Conservation (phyloP, 2,888 invertebrate species). For the Exephanes ischioxanthus region DNA sequence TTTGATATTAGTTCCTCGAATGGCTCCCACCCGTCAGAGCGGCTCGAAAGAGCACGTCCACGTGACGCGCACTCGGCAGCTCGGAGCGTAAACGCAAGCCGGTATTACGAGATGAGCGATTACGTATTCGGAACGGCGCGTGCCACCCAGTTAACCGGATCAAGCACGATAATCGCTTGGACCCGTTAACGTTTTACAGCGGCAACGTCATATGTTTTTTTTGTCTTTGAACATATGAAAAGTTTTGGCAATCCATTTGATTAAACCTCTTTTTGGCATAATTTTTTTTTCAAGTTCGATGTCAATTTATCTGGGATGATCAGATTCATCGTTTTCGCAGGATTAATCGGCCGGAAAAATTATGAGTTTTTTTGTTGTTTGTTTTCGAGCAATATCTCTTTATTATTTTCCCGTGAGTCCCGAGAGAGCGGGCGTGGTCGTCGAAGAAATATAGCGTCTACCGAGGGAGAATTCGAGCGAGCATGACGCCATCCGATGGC, state of each 20-base stretch:
- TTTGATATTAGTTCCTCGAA: not conserved
- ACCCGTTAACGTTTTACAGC: constrained; percentile 22
- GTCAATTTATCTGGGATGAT: not conserved
- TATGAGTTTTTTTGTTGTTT: not conserved
- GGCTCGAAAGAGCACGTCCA: constrained; percentile 1
- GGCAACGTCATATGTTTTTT: not conserved
- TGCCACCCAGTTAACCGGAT: constrained; percentile 74
- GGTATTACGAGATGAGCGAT: constrained; percentile 45
- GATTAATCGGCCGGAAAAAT: not conserved
- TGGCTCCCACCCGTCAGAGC: not conserved
- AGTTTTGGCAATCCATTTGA: not conserved
- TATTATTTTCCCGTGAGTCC: constrained; percentile 1
- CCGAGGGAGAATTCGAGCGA: not conserved
- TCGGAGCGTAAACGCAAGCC: constrained; percentile 13
- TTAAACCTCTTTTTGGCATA: not conserved
- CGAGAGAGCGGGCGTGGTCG: constrained; percentile 11
- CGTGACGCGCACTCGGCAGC: not conserved
- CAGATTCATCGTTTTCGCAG: not conserved
- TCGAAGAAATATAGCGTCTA: constrained; percentile 14
- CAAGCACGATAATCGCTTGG: constrained; percentile 73
- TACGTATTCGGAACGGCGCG: constrained; percentile 72
- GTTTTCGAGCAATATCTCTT: not conserved
- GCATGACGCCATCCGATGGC: constrained; percentile 2
- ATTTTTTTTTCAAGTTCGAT: not conserved
- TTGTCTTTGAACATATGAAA: not conserved